Evolutionary conservation across 1,140 invertebrate species (phyloP), one percentile per base, ranked within the genome.

Genomic region (Drosophila hydei): DNA sequence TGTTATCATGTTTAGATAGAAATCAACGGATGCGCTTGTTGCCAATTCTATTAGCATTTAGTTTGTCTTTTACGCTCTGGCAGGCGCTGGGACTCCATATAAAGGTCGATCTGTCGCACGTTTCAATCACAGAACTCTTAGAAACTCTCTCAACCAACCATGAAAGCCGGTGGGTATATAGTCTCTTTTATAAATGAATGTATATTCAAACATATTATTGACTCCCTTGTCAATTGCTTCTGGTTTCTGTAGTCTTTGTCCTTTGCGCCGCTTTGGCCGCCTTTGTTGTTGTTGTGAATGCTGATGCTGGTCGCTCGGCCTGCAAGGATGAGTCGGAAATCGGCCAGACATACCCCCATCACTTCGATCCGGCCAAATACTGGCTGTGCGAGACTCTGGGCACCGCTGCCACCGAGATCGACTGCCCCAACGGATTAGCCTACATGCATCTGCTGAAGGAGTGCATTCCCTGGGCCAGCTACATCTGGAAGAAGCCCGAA

Each of bases 391-490:
- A 90, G 56, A 76, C 59, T 3, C 55, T 89, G 11, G 65, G 59
- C 27, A 63, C 27, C 1, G 45, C 75, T 1, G 89, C 89, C 61
- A 77, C 71, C 14, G 89, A 91, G 45, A 42, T 80, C 18, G 89
- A 90, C 45, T 91, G 89, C 27, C 85, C 89, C 43, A n/a, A 54
- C 0, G 89, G 81, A 6, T 33, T 80, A 36, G 89, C 89, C 12
- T 91, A 90, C 23, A 90, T 91, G 89, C 89, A 91, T 50, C 65
- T 89, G 51, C 68, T 89, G 21, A 87, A 80, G 72, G 89, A 91
- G 60, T 91, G 89, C 76, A 89, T 91, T 40, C 89, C 89, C 8
- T 91, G 89, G 89, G 72, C 78, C 48, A 90, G 79, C 21, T 91
- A 83, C 42, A 71, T 91, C 63, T 91, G 89, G 89, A 90, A 91